Percentiles rank a stretch among this genome's conserved stretches.
These are phyloP conservation scores for Pachydiplax longipennis DNA, from an alignment of 2,888 invertebrate species.

Conservation along the genomic window DNA sequence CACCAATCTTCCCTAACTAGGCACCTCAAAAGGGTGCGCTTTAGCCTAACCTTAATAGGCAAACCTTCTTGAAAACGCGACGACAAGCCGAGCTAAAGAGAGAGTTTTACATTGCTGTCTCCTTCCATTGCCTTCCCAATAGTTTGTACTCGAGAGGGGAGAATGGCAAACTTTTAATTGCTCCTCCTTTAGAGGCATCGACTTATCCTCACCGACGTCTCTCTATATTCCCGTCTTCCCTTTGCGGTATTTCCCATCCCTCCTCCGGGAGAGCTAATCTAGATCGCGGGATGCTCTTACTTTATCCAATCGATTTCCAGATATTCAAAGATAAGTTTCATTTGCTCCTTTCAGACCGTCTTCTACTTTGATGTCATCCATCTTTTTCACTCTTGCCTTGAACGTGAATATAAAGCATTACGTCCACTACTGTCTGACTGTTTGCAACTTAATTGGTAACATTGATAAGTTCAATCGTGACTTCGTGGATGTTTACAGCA, in stretches of 20 bases:
- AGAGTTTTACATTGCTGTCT: neutral
- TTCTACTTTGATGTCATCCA: neutral
- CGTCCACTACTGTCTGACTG: no score
- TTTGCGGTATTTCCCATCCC: neutral
- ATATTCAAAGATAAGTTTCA: neutral
- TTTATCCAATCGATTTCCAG: no score
- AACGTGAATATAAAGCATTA: no score
- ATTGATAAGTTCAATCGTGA: no score
- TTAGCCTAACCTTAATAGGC: no score
- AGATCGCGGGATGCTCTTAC: neutral
- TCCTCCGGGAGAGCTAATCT: neutral
- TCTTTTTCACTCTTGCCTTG: neutral
- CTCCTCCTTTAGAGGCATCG: neutral
- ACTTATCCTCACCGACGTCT: neutral
- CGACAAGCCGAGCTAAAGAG: no score
- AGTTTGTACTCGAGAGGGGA: neutral
- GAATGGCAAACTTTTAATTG: neutral
- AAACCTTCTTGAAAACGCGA: no score
- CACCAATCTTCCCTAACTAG: no score
- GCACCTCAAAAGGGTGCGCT: no score
- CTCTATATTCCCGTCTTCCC: neutral
- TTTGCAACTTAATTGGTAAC: no score
- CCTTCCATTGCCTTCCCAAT: neutral
- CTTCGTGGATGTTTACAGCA: no score
- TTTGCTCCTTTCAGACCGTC: neutral